Evolutionary conservation across 2,888 invertebrate genomes (phyloP), one percentile per base, ranked within the genome.

Genomic region (Athalia circularis): DNA sequence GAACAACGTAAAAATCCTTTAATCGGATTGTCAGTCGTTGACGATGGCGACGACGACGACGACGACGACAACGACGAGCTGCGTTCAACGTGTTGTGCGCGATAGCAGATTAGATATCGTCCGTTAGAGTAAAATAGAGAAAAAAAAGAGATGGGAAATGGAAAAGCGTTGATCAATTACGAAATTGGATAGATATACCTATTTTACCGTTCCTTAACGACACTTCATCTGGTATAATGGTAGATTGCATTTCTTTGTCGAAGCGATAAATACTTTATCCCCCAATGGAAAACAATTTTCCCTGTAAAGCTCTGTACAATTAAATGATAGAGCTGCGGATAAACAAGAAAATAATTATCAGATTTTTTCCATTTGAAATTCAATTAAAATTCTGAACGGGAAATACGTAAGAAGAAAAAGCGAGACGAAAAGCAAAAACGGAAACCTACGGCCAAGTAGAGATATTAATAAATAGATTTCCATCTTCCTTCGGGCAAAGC

Each of bases 331-430:
- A 15, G 47, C 8, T 45, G 11, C 48, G 47, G 45, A 72, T 59
- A 59, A 72, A 72, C 59, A 59, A 47, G 59, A 59, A 72, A 72
- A 72, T 72, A 72, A 72, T 72, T 72, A 72, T 72, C 72, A 59
- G 59, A 72, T 59, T 45, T 72, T 29, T 29, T 29, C 29, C 72
- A 57, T 72, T 59, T 59, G 59, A 72, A 72, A 59, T 72, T 47
- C 72, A 72, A 72, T 72, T 47, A 72, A 72, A 72, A 72, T 59
- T 70, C 70, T 9, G 47, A 59, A 59, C 70, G 70, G 13, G 11
- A 8, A 70, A 52, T 59, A 59, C 15, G 57, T 4, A 8, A 47
- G 8, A 7, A 67, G n/a, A 43, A 65, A 48, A 13, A 5, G 48
- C 6, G 3, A 48, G n/a, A 47, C 9, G 11, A 48, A 65, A 65